A percentile compares a stretch with the other conserved stretches of the same genome.
Conservation (phyloP, 2,888 invertebrate species). For the Eumacrocentrus americanus region DNA sequence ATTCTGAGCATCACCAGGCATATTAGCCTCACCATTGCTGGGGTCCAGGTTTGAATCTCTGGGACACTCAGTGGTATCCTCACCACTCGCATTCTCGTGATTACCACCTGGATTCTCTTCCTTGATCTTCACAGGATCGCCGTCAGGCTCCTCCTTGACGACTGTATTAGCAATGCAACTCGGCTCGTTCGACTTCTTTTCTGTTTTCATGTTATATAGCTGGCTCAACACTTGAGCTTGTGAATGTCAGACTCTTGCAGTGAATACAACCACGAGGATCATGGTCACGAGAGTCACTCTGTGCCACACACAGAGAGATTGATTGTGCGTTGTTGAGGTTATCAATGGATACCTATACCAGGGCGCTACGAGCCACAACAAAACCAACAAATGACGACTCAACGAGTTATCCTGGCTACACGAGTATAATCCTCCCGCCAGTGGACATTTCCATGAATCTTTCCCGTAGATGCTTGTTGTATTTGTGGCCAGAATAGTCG, state of each 20-base stretch:
- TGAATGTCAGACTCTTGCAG: conserved; percentile 38
- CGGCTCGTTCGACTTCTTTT: conserved; percentile 58
- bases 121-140: conserved; percentile 57
- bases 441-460: conserved; percentile 6
- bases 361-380: background rate
- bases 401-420: too few species aligned
- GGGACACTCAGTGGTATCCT: conserved; percentile 52
- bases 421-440: too few species aligned
- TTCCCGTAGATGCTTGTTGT: conserved; percentile 22
- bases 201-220: conserved; percentile 59
- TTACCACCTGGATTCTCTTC: conserved; percentile 51
- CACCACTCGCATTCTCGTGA: conserved; percentile 53
- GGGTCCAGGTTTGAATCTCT: conserved; percentile 53
- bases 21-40: conserved; percentile 44
- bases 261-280: conserved; percentile 5
- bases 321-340: conserved; percentile 32
- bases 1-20: conserved; percentile 51
- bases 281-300: background rate
- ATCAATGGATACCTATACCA: conserved; percentile 8
- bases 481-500: conserved; percentile 28
- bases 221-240: background rate
- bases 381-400: background rate
- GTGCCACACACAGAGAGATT: too few species aligned
- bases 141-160: conserved; percentile 58
- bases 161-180: conserved; percentile 56